phyloP scores from a whole-genome alignment of 2,888 invertebrate genomes.

The Elegia similella region DNA sequence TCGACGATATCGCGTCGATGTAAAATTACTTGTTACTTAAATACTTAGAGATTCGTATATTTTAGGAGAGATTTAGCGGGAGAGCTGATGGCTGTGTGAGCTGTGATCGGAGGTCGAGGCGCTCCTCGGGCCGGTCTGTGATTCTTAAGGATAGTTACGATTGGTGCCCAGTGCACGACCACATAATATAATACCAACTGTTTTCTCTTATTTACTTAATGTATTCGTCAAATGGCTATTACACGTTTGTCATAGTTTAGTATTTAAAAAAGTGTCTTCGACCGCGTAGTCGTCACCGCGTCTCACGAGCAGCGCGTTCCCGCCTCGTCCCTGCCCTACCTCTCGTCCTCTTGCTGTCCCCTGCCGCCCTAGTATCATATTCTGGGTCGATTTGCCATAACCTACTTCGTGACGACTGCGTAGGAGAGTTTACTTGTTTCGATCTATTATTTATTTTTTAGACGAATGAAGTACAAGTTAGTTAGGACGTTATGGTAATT shows the following conservation, averaged over 20 bases:
- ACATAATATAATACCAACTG: not conserved
- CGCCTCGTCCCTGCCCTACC: too few species aligned
- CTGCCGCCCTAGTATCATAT: too few species aligned
- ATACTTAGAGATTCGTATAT: conserved; percentile 27
- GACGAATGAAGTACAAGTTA: conserved; percentile 64
- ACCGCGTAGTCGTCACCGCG: not conserved
- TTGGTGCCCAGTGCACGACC: not conserved
- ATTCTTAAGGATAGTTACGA: conserved; percentile 9
- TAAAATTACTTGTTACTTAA: conserved; percentile 34
- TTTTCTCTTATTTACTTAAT: conserved; percentile 4
- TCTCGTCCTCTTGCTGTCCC: not conserved
- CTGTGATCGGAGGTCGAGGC: conserved; percentile 27
- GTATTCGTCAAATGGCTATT: not conserved
- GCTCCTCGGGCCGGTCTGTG: conserved; percentile 13
- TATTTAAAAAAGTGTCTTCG: not conserved
- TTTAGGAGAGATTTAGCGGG: conserved; percentile 29
- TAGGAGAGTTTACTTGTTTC: conserved; percentile 35
- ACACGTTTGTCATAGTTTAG: not conserved
- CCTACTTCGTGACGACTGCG: conserved; percentile 20
- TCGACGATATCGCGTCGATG: conserved; percentile 33
- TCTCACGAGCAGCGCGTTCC: not conserved
- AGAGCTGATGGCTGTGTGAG: conserved; percentile 36
- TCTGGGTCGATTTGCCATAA: too few species aligned
- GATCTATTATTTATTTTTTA: conserved; percentile 70
- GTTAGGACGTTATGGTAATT: conserved; percentile 44